Base-by-base conservation (phyloP, 37 sponge, comb jelly and placozoan genomes). In the Geodia barretti region DNA sequence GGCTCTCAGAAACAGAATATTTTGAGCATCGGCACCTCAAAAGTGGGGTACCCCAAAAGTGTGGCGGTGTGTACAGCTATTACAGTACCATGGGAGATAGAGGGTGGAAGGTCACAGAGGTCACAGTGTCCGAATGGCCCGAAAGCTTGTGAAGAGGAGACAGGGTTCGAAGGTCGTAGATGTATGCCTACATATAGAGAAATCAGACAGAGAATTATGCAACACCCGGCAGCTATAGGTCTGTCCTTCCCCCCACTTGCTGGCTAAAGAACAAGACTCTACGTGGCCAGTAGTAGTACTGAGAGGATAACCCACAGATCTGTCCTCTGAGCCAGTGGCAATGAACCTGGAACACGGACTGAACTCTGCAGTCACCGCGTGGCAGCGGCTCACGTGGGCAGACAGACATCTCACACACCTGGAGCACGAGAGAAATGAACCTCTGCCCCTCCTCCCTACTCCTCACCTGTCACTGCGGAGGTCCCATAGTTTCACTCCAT, bases 401-500 rank as follows among this genome's bases (percentile, higher is more conserved):
- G 81, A 42, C 61, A 74, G 90, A 7, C 88, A 73, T 20, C 70
- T 61, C 61, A 93, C 88, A 81, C 91, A 94, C 74, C 96, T 96
- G 47, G 26, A 47, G 33, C 31, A 59, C 26, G 14, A 25, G 34
- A 54, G 4, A 33, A 39, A 34, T 11, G 31, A 73, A 19, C 3
- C 25, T 9, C 3, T 62, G 32, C 39, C 2, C 62, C 23, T 24
- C 65, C 14, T 14, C 31, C 23, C 30, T 36, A 35, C 35, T 23
- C 43, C 78, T 11, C 20, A 97, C 95, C 82, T 80, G 54, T 87
- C 63, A 8, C 77, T 87, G 60, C 98, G 63, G 42, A 97, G 47
- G 74, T 97, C 98, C 98, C 98, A 97, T 8, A 95, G 69, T 72
- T 95, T 92, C 54, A 97, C 83, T 3, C 96, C 95, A 75, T 90